Evolutionary conservation across 2,888 invertebrate species (phyloP).

Genomic region (Sesia apiformis): DNA sequence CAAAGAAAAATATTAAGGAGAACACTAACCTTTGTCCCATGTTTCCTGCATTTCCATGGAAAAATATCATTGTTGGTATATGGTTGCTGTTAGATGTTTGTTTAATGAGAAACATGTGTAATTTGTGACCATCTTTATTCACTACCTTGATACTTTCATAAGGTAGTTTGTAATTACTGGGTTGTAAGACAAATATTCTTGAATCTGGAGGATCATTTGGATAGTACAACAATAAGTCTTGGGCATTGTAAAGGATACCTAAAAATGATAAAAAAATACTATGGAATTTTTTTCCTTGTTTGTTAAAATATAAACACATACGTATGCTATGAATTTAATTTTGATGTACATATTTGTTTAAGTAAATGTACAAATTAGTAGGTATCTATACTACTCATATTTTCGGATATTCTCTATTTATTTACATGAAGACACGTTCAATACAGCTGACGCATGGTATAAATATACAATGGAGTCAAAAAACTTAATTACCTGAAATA

Average conservation of each 20-base stretch:
- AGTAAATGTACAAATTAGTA: not conserved
- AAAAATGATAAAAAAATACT: constrained; percentile 19
- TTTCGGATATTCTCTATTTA: no score
- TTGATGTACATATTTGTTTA: not conserved
- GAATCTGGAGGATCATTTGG: constrained; percentile 93
- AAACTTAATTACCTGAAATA: constrained; percentile 75
- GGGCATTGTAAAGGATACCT: constrained; percentile 89
- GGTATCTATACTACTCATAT: no score
- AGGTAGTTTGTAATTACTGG: constrained; percentile 88
- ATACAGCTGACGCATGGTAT: not conserved
- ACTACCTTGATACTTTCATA: constrained; percentile 85
- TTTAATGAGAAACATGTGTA: constrained; percentile 88
- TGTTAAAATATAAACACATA: not conserved
- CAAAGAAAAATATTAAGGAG: not conserved
- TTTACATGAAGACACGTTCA: no score
- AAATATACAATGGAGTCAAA: not conserved
- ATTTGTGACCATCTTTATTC: constrained; percentile 82
- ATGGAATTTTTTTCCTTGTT: not conserved
- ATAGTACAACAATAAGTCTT: constrained; percentile 90
- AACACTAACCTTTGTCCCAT: constrained; percentile 87
- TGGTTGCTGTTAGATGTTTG: constrained; percentile 80
- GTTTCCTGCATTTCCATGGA: constrained; percentile 98
- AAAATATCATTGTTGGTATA: constrained; percentile 89
- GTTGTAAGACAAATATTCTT: constrained; percentile 89
- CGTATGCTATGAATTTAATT: not conserved